phyloP scores from a whole-genome alignment of 2,888 invertebrate species.

The Lottia scabra region DNA sequence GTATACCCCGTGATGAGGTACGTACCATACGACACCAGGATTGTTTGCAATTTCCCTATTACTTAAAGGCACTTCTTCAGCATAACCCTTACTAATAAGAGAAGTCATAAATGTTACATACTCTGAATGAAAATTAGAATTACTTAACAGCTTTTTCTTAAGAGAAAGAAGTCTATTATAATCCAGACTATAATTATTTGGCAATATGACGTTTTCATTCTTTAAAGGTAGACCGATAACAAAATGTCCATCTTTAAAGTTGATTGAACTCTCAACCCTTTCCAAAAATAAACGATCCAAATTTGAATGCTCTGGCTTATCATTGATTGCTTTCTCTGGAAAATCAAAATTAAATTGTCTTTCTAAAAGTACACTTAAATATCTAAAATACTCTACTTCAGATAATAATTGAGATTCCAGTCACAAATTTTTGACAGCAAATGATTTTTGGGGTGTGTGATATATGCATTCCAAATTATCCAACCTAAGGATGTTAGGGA shows the following conservation, averaged over 20 bases:
- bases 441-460: neutral
- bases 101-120: constrained; percentile 16
- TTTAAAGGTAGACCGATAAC: neutral
- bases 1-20: constrained; percentile 36
- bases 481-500: constrained; percentile 11
- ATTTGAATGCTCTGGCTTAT: neutral
- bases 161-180: constrained; percentile 10
- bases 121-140: constrained; percentile 3
- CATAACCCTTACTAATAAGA: constrained; percentile 22
- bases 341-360: neutral
- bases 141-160: constrained; percentile 9
- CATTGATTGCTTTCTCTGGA: neutral
- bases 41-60: neutral
- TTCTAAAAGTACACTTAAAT: neutral
- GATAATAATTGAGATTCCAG: neutral
- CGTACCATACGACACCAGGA: constrained; percentile 27
- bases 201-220: neutral
- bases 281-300: neutral
- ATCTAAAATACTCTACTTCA: neutral
- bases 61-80: constrained; percentile 6
- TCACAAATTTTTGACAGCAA: neutral
- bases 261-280: neutral
- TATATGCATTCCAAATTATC: neutral
- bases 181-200: neutral
- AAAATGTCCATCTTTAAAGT: neutral